Base-by-base conservation (phyloP, 2,888 invertebrate species). In the Cenopis cana region DNA sequence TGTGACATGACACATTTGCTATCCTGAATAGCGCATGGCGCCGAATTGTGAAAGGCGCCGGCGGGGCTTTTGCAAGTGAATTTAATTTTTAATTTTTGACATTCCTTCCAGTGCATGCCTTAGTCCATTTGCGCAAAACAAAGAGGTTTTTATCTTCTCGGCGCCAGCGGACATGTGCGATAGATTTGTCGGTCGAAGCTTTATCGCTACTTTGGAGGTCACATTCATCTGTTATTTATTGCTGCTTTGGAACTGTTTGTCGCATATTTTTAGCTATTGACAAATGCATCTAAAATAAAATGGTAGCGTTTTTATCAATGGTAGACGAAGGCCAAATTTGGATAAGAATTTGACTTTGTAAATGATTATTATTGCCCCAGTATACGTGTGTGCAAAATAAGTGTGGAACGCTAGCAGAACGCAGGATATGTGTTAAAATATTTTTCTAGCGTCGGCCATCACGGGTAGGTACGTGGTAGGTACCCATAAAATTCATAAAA, bases 191-290 rank as follows among this genome's bases (percentile, higher is more conserved):
- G 52, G 50, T 38, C 12, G 73, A 74, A 81, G 20, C 59, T 77
- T 80, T 86, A 86, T 87, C 86, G 73, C 81, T 59, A 76, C 76
- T 77, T 76, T 81, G 82, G 83, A 85, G 87, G 87, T 82, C 88
- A 59, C 73, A 69, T 73, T 74, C 74, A 74, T 76, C 72, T 68
- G 72, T 71, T 67, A 64, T 68, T 66, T 74, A 54, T 59, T 11
- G 36, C 68, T 38, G 61, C 50, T 50, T 71, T 52, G 59, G 64
- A 52, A 72, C 41, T 20, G 36, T 59, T 57, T 24, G 60, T 33
- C 52, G 54, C 17, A 60, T 41, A 41, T 52, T 59, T 50, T 57
- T 67, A 38, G 11, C 11, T n/a, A 60, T 60, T 54, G 24, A 52
- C 49, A 57, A 55, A 17, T 33, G 18, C n/a, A 17, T 55, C 20